Base-by-base conservation (phyloP, 2,888 invertebrate genomes). In the Caenorhabditis sp. region DNA sequence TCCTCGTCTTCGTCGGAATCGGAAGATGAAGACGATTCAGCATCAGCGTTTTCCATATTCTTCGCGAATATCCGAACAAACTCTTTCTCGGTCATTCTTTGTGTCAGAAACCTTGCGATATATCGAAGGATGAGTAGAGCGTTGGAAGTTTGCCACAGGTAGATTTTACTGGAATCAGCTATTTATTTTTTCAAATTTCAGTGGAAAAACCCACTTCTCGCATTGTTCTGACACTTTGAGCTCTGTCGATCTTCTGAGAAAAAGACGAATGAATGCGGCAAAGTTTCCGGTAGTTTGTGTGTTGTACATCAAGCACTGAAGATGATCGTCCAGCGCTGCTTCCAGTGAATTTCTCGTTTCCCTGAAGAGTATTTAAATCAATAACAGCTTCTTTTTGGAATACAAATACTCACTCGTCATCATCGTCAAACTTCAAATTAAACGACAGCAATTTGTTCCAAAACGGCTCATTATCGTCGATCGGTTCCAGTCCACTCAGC, bases 391-490 rank as follows among this genome's bases (percentile, higher is more conserved):
- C 5, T 15, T 40, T 15, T 9, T 5, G 4, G 40, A 40, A 18
- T 47, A 0, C 15, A 28, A 72, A n/a, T n/a, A n/a, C 86, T 65
- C 47, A 91, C 91, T 83, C 83, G 37, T 89, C 85, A 6, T 71
- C 74, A 24, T 90, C 88, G 26, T 91, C 90, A 67, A 92, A 80
- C 58, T 90, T 87, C 51, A 90, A 84, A 70, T 90, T 96, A 92
- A 97, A 99, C 0, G 97, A 95, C 44, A 99, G 93, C 85, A 99
- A 94, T 86, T 95, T 95, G 92, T 96, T 96, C 98, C 98, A 99
- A 92, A 96, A 97, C 0, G 95, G 95, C 92, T 97, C 96, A 92
- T 96, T 96, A 8, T 95, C 94, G 5, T 95, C 94, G 87, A 99
- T 95, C 44, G 95, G 93, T 85, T 96, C 95, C 44, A 94, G 94